A percentile compares a stretch with the other conserved stretches of the same genome.
Evolutionary conservation across 2,113 vertebrate species (phyloP).

Genomic region (Cepphus grylle): DNA sequence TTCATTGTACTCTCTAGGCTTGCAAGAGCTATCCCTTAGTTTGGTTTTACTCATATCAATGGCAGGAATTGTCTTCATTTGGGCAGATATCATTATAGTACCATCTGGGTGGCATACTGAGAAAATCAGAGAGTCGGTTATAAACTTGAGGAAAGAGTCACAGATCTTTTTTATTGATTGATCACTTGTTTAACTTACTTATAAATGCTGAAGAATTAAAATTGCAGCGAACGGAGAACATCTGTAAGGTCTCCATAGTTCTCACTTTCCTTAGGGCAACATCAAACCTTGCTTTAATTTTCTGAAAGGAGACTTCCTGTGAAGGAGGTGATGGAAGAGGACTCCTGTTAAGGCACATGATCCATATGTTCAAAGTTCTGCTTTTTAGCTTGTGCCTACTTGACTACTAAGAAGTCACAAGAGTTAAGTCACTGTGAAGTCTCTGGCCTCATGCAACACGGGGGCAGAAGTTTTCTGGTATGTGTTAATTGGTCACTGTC

Average conservation of each 20-base stretch:
- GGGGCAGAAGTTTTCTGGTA: neutral
- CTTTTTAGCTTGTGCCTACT: neutral
- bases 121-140: neutral
- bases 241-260: slow-evolving; percentile 50
- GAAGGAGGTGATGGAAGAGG: neutral
- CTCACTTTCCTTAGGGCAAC: slow-evolving; percentile 44
- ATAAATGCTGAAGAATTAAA: slow-evolving; percentile 47
- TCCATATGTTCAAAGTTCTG: neutral
- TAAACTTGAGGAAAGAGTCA: neutral
- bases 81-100: slow-evolving; percentile 38
- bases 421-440: neutral
- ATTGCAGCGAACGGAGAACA: slow-evolving; percentile 30
- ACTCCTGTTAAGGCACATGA: neutral
- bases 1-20: slow-evolving; percentile 38
- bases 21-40: slow-evolving; percentile 57
- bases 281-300: slow-evolving; percentile 52
- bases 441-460: neutral
- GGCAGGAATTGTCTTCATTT: slow-evolving; percentile 54
- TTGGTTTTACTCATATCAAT: slow-evolving; percentile 62
- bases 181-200: slow-evolving; percentile 4
- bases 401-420: neutral
- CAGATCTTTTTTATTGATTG: neutral
- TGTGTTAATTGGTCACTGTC: neutral
- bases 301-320: slow-evolving; percentile 64
- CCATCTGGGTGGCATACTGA: slow-evolving; percentile 59